Evolutionary conservation across 1,140 invertebrate species (phyloP).

Genomic region (Saccostrea echinata): DNA sequence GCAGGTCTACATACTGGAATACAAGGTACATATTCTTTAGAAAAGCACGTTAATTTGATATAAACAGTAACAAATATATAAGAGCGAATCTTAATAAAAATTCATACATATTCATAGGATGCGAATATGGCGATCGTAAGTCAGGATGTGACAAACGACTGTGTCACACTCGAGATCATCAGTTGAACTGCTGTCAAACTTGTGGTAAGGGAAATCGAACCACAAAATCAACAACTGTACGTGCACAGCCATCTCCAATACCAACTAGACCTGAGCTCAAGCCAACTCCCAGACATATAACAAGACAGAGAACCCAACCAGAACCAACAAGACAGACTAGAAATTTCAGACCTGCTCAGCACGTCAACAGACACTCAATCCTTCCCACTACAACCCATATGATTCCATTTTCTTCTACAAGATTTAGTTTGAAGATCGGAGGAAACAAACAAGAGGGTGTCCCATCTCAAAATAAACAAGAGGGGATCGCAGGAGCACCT

Average conservation of each 20-base stretch:
- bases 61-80: too few relatives aligned
- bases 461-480: not conserved
- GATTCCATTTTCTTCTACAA: slow-evolving; percentile 29
- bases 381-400: not conserved
- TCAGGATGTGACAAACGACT: not conserved
- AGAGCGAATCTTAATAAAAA: not conserved
- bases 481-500: not conserved
- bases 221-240: not conserved
- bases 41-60: too few relatives aligned
- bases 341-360: not conserved
- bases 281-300: not conserved
- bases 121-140: slow-evolving; percentile 49
- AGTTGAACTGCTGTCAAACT: slow-evolving; percentile 25
- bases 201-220: not conserved
- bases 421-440: slow-evolving; percentile 23
- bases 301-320: not conserved
- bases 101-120: slow-evolving; percentile 21
- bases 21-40: slow-evolving; percentile 2
- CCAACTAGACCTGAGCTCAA: not conserved
- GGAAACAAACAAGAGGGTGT: not conserved
- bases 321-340: not conserved
- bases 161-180: slow-evolving; percentile 12
- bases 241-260: not conserved
- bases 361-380: slow-evolving; percentile 10
- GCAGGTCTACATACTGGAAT: slow-evolving; percentile 22